Evolutionary conservation across 2,888 invertebrate species (phyloP).

Genomic region (Macrosoma leucophasiata): DNA sequence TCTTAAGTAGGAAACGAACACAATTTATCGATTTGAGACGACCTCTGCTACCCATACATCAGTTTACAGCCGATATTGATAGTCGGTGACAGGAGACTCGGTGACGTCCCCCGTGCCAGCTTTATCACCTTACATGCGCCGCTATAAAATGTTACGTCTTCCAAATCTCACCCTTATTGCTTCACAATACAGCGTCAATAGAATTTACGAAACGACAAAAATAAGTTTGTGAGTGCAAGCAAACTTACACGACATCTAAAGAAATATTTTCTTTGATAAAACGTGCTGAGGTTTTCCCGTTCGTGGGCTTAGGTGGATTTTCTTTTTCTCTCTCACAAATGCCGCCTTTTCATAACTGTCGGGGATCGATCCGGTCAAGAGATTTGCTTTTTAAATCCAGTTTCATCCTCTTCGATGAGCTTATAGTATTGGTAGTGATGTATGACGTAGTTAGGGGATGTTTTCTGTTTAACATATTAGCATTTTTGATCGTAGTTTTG

Average conservation of each 20-base stretch:
- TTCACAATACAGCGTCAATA: constrained; percentile 21
- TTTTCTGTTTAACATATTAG: too few species aligned
- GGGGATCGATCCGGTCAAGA: constrained; percentile 50
- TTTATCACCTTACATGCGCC: constrained; percentile 25
- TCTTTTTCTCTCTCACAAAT: constrained; percentile 44
- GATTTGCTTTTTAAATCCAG: constrained; percentile 53
- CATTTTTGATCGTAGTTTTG: too few species aligned
- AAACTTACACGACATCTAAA: constrained; percentile 54
- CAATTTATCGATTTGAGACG: constrained; percentile 66
- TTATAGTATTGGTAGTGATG: constrained; percentile 22
- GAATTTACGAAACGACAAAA: constrained; percentile 16
- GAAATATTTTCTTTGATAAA: constrained; percentile 60
- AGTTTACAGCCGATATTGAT: constrained; percentile 68
- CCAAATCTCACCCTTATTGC: constrained; percentile 31
- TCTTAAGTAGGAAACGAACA: constrained; percentile 60
- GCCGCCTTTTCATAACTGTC: constrained; percentile 68
- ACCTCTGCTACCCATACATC: constrained; percentile 66
- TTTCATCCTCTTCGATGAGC: constrained; percentile 36
- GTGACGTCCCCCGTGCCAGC: constrained; percentile 49
- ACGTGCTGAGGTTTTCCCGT: constrained; percentile 53
- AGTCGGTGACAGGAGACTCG: constrained; percentile 59
- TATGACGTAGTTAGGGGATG: constrained; percentile 3
- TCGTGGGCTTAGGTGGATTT: constrained; percentile 54
- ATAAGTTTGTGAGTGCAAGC: constrained; percentile 33
- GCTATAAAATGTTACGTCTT: constrained; percentile 7